These are phyloP conservation scores for Eulemur macaco DNA, from an alignment of 2,113 vertebrate species.

Conservation along the genomic window DNA sequence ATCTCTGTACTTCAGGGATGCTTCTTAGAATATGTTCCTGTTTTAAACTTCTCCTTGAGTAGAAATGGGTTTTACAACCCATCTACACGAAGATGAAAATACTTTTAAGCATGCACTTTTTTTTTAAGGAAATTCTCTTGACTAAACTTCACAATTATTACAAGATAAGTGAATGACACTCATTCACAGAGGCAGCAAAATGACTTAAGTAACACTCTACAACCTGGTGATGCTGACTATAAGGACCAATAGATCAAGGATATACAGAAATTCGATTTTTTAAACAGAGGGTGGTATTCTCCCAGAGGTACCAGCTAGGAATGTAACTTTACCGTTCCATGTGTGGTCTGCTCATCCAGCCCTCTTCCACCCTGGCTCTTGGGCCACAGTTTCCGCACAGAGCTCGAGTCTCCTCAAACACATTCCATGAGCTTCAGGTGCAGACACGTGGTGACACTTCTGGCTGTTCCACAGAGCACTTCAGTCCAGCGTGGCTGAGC, in stretches of 20 bases:
- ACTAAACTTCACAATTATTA: neutral
- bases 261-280: neutral
- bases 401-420: neutral
- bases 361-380: too few relatives aligned
- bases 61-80: neutral
- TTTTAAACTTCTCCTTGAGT: neutral
- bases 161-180: neutral
- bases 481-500: neutral
- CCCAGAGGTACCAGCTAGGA: neutral
- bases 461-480: neutral
- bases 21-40: neutral
- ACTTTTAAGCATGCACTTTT: neutral
- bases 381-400: neutral
- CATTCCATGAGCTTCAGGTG: neutral
- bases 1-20: neutral
- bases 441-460: fast-evolving
- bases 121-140: neutral
- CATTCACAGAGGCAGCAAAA: neutral
- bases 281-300: neutral
- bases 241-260: neutral
- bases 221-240: neutral
- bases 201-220: neutral
- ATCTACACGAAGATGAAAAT: neutral
- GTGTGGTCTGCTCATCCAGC: fast-evolving
- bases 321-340: too few relatives aligned